A percentile compares a stretch with the other conserved stretches of the same genome.
These are phyloP conservation scores for Sitta europaea DNA, from an alignment of 2,113 vertebrate genomes.

Conservation along the genomic window DNA sequence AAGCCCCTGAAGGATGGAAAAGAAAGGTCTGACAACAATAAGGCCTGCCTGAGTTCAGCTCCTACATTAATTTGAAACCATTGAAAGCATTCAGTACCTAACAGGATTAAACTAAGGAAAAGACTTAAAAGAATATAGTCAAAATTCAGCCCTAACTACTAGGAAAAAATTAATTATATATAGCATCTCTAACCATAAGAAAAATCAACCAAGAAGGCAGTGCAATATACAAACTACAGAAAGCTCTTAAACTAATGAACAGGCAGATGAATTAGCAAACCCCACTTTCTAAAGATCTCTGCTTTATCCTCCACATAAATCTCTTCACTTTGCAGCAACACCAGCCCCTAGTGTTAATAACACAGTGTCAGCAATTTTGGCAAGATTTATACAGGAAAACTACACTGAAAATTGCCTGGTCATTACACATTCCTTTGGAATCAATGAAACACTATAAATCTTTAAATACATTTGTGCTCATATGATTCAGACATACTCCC, in stretches of 20 bases:
- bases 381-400: conserved; percentile 6
- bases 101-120: background rate
- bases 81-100: background rate
- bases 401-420: background rate
- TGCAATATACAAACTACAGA: background rate
- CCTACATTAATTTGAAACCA: background rate
- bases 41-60: background rate
- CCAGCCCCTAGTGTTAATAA: conserved; percentile 1
- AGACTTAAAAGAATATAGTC: background rate
- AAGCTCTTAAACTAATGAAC: background rate
- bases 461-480: background rate
- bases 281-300: background rate
- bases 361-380: background rate
- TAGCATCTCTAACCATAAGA: background rate
- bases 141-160: background rate
- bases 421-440: conserved; percentile 24
- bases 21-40: background rate
- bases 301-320: conserved; percentile 49
- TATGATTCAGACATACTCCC: background rate
- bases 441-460: conserved; percentile 24
- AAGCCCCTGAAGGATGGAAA: background rate
- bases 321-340: background rate
- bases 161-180: background rate
- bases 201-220: background rate
- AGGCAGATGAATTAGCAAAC: conserved; percentile 2